Percentiles rank a stretch among this genome's conserved stretches.
Conservation (phyloP, 2,888 invertebrate genomes). For the Synergus laeviventris region DNA sequence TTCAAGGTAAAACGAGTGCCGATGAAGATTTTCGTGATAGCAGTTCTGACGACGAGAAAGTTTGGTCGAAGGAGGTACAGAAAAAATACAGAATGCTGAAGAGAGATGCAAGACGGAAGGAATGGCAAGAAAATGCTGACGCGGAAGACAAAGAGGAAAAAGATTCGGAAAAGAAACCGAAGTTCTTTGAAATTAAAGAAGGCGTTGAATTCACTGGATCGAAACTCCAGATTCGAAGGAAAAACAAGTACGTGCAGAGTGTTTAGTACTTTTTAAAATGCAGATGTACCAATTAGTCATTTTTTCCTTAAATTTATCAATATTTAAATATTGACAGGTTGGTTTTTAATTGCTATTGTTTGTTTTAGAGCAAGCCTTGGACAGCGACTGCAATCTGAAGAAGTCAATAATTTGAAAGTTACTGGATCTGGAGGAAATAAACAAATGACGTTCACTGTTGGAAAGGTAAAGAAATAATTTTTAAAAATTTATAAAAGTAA, state of each 20-base stretch:
- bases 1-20: constrained; percentile 65
- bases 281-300: neutral
- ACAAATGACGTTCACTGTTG: constrained; percentile 87
- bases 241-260: constrained; percentile 28
- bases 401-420: constrained; percentile 77
- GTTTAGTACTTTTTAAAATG: neutral
- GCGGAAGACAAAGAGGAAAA: constrained; percentile 58
- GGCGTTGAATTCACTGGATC: constrained; percentile 80
- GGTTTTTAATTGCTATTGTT: constrained; percentile 44
- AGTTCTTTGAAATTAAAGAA: constrained; percentile 81
- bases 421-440: constrained; percentile 83
- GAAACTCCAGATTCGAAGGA: constrained; percentile 39
- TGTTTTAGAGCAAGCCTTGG: constrained; percentile 82
- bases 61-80: constrained; percentile 88
- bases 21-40: constrained; percentile 70
- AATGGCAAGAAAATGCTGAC: constrained; percentile 62
- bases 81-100: constrained; percentile 84
- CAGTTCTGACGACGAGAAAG: constrained; percentile 89
- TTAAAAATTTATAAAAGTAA: neutral
- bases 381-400: constrained; percentile 83
- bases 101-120: constrained; percentile 76
- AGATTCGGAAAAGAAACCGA: constrained; percentile 74
- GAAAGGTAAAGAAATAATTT: constrained; percentile 73
- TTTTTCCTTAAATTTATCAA: neutral
- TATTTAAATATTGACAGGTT: constrained; percentile 38